Base-by-base conservation (phyloP, 2,113 vertebrate genomes). In the Crotalus horridus region DNA sequence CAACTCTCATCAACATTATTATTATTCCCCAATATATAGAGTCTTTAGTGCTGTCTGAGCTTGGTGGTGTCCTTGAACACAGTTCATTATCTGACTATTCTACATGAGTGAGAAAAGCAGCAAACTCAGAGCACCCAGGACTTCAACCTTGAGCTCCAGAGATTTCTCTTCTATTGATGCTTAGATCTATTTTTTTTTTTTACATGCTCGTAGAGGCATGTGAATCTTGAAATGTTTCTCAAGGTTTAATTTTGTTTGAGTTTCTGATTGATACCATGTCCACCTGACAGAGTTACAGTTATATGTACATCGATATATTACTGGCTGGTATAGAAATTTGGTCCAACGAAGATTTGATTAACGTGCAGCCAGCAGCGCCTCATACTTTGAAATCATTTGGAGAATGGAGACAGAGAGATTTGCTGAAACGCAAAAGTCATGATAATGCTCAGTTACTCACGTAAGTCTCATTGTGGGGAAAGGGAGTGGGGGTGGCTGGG, bases 371-470 rank as follows among this genome's bases (percentile, higher is more conserved):
- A 0, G 93, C 94, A 0, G 97, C 98, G 0, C 3, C 3, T 0
- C 5, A 12, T 39, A 99, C 98, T 3, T 97, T 99, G 95, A 94
- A 98, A 0, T 94, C 7, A 7, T 99, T 99, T 94, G 96, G 96
- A 91, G 94, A 85, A 0, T 99, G 99, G 99, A 98, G 98, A 29
- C 96, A 91, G 3, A 39, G 3, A 0, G 91, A 97, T 0, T 95
- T 99, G 20, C 21, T 96, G 0, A 94, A 93, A 15, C 97, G 96
- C 90, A 98, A 96, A 1, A 94, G n/a, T 0, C 98, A 99, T 0
- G 99, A 99, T 97, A 98, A 99, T 0, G 98, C 99, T 0, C 99
- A 99, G 61, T 97, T 99, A 48, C 96, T 99, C 93, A 99, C 98
- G 99, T 99, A 95, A 0, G 98, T 97, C 87, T 33, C 58, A 21